Base-by-base conservation (phyloP, 2,888 invertebrate genomes). In the Timema cristinae region DNA sequence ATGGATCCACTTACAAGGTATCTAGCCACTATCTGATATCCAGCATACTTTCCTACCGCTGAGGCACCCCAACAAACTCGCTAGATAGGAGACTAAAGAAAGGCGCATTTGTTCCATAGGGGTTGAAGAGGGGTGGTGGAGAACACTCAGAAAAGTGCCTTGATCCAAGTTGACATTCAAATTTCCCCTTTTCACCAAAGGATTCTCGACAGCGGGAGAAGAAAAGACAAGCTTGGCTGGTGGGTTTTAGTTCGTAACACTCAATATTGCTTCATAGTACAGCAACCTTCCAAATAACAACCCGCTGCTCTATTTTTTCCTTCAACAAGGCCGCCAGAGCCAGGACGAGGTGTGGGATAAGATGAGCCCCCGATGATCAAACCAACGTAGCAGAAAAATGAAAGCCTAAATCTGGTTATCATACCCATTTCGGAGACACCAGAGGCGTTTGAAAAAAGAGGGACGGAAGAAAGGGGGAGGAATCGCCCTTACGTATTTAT, bases 351-450 rank as follows among this genome's bases (percentile, higher is more conserved):
- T 50, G 72, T 13, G 49, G 51, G 13, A 32, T 67, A 66, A 48
- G 63, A 48, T 50, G 32, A 66, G 69, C 50, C 69, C 51, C 59
- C 56, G 71, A 77, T 82, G 80, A 82, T 82, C 81, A 81, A 81
- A 80, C 81, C 83, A 83, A 79, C 83, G 81, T 83, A 81, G 83
- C 84, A 83, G 83, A 83, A 84, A 84, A 84, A 83, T 83, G 84
- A 83, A 83, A 83, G 82, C 82, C 83, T 81, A 84, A 84, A 84
- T 84, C 83, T 83, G 83, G 83, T 83, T 84, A 84, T 83, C 82
- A 80, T 72, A 81, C 82, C 83, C 82, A 83, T 83, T 83, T 83
- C 82, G 81, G 80, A 80, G 78, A 56, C 56, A 69, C 56, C 77
- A 73, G 75, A 75, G 77, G 71, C 71, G 71, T 67, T 50, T 51